Percentiles rank a stretch among this genome's conserved stretches.
Evolutionary conservation across 2,888 invertebrate species (phyloP).

Genomic region (Microctonus hyperodae): DNA sequence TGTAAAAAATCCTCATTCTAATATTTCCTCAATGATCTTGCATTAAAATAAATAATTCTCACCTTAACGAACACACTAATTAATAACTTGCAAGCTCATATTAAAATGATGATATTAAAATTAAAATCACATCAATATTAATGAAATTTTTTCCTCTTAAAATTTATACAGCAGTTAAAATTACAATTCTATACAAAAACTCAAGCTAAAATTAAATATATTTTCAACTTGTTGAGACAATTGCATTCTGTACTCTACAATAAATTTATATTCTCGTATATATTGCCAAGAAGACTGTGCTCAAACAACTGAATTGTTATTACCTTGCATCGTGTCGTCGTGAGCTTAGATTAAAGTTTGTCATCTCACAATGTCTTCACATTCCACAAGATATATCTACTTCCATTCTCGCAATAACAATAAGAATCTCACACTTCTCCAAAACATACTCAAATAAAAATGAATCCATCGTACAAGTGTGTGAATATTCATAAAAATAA

Average conservation of each 20-base stretch:
- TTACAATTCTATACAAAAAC: neutral
- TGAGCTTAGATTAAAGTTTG: conserved; percentile 13
- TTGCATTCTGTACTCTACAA: neutral
- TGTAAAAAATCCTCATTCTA: no score
- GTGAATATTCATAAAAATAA: no score
- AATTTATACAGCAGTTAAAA: no score
- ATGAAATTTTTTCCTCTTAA: no score
- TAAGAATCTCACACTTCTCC: neutral
- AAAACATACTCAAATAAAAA: neutral
- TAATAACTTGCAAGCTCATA: no score
- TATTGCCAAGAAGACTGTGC: neutral
- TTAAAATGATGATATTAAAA: no score
- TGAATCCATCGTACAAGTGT: no score
- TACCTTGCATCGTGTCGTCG: neutral
- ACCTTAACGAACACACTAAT: no score
- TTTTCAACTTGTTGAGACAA: neutral
- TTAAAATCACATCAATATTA: no score
- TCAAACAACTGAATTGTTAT: conserved; percentile 12
- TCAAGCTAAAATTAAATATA: neutral
- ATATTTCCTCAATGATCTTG: no score
- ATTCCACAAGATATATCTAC: neutral
- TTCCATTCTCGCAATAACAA: neutral
- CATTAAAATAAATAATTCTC: no score
- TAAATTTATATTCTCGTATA: conserved; percentile 8
- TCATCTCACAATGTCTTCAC: conserved; percentile 5